phyloP scores from a whole-genome alignment of 2,113 vertebrate species.

The Pseudopipra pipra region DNA sequence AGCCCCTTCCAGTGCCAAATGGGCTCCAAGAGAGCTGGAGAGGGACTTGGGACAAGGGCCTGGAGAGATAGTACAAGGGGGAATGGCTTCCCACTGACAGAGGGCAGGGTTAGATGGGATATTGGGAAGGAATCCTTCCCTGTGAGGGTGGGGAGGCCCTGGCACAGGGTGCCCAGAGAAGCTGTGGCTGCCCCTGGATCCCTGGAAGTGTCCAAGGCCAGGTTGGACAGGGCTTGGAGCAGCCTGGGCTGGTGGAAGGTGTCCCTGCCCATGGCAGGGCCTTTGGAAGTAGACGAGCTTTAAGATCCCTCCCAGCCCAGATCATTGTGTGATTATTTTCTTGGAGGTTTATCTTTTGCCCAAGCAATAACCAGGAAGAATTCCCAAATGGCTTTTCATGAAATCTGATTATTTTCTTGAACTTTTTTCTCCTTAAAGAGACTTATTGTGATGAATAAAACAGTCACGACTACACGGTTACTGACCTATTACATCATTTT shows the following conservation, averaged over 20 bases:
- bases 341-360: not conserved
- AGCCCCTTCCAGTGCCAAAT: not conserved
- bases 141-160: accelerated
- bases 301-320: accelerated
- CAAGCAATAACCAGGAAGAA: not conserved
- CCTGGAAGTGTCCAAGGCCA: not conserved
- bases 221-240: not conserved
- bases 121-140: not conserved
- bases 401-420: not conserved
- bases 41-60: not conserved
- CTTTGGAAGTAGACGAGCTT: not conserved
- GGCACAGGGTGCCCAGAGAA: not conserved
- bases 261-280: not conserved
- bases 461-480: accelerated
- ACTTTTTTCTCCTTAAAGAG: not conserved
- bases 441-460: not conserved
- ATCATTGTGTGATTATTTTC: not conserved
- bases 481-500: not conserved
- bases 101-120: not conserved
- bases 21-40: not conserved
- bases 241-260: not conserved
- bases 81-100: not conserved
- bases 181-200: not conserved
- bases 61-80: not conserved
- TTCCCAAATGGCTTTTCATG: not conserved